Conservation (phyloP, 2,797 vertebrate genomes). For the Characodon lateralis region DNA sequence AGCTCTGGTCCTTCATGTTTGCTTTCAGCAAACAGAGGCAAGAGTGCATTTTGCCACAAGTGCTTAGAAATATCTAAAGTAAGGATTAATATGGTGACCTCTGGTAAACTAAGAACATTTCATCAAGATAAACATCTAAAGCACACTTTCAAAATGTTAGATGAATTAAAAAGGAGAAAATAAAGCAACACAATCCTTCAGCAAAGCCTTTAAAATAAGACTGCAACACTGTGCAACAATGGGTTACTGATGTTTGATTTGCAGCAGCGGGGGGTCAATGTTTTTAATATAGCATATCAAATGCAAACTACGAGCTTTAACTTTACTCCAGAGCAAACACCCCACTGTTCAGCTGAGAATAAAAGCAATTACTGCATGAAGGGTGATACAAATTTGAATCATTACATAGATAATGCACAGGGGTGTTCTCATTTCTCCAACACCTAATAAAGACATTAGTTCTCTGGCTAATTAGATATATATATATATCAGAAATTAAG, state of each 20-base stretch:
- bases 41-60: background rate
- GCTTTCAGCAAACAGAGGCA: background rate
- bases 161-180: background rate
- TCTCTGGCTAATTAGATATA: background rate
- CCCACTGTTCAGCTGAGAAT: background rate
- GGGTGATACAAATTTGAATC: constrained; percentile 2
- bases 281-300: background rate
- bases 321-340: background rate
- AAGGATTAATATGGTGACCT: no score
- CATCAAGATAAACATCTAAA: no score
- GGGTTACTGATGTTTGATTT: background rate
- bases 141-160: background rate
- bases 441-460: constrained; percentile 5
- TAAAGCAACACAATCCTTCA: background rate
- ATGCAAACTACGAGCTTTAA: constrained; percentile 1
- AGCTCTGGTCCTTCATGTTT: background rate
- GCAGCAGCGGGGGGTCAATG: background rate
- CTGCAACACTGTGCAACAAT: background rate
- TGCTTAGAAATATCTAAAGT: no score
- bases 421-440: background rate
- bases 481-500: background rate
- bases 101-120: no score
- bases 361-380: background rate
- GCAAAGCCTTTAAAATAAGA: background rate
- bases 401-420: background rate